phyloP scores from a whole-genome alignment of 2,113 vertebrate genomes.

The Protobothrops flavoviridis region DNA sequence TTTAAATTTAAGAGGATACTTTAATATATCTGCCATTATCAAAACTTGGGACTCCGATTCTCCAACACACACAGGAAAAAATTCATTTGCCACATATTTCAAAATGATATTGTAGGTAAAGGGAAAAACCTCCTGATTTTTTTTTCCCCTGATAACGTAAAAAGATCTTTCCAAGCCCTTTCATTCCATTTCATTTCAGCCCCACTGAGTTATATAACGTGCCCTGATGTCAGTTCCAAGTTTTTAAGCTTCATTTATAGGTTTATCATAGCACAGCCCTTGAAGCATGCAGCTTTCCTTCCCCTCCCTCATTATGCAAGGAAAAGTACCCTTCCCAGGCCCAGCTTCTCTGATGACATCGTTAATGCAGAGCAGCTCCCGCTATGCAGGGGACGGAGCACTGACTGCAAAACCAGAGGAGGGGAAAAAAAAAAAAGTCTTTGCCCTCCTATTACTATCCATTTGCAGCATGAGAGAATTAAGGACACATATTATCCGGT shows the following conservation, averaged over 20 bases:
- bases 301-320: background rate
- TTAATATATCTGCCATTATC: background rate
- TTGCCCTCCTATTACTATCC: background rate
- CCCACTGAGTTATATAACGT: slow-evolving; percentile 67
- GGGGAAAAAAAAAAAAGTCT: background rate
- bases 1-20: background rate
- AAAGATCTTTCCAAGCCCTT: slow-evolving; percentile 15
- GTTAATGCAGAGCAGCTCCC: slow-evolving; percentile 31
- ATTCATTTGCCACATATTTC: background rate
- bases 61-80: background rate
- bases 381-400: slow-evolving; percentile 44
- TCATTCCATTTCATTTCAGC: slow-evolving; percentile 40
- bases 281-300: slow-evolving; percentile 6
- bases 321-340: slow-evolving; percentile 21
- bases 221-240: slow-evolving; percentile 27
- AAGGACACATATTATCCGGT: background rate
- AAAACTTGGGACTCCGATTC: background rate
- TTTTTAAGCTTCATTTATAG: slow-evolving; percentile 43
- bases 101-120: background rate
- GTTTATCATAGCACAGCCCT: slow-evolving; percentile 42
- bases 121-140: background rate
- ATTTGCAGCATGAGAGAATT: background rate
- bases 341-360: slow-evolving; percentile 33
- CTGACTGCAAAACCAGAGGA: slow-evolving; percentile 40
- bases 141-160: background rate